phyloP scores from a whole-genome alignment of 2,113 vertebrate species.

The Grus americana region DNA sequence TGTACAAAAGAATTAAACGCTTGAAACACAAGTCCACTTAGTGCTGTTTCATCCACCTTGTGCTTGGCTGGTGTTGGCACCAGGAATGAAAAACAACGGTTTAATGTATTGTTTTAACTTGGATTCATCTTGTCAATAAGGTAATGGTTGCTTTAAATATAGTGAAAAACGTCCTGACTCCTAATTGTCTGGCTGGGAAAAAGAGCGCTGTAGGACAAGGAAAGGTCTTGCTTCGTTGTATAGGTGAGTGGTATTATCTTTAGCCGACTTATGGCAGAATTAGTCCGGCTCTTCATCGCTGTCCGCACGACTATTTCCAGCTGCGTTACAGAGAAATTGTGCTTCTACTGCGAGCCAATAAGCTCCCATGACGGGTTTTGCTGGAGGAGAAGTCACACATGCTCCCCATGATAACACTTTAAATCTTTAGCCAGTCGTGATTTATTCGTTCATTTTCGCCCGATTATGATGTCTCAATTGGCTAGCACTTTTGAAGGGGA shows the following conservation, averaged over 20 bases:
- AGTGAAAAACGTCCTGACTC: conserved; percentile 16
- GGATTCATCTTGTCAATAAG: background rate
- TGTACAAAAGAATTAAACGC: conserved; percentile 77
- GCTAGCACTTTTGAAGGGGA: conserved; percentile 35
- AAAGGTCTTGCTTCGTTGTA: conserved; percentile 17
- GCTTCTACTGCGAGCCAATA: conserved; percentile 12
- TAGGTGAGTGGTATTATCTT: conserved; percentile 48
- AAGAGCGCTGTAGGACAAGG: background rate
- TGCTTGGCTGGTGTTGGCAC: background rate
- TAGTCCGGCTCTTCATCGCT: background rate
- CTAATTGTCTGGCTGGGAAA: background rate
- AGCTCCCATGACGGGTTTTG: conserved; percentile 36
- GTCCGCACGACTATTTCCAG: background rate
- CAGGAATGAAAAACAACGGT: background rate
- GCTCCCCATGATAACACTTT: conserved; percentile 57
- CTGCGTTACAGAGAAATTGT: background rate
- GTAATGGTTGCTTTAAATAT: conserved; percentile 33
- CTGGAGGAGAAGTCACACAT: background rate
- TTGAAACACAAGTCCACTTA: conserved; percentile 65
- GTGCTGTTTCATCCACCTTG: conserved; percentile 64
- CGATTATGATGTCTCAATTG: conserved; percentile 57
- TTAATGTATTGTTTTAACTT: background rate
- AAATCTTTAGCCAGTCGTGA: conserved; percentile 23
- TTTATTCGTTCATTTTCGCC: conserved; percentile 42
- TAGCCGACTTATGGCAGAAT: background rate